These are phyloP conservation scores for Eudemis profundana DNA, from an alignment of 2,888 invertebrate genomes.

Conservation along the genomic window DNA sequence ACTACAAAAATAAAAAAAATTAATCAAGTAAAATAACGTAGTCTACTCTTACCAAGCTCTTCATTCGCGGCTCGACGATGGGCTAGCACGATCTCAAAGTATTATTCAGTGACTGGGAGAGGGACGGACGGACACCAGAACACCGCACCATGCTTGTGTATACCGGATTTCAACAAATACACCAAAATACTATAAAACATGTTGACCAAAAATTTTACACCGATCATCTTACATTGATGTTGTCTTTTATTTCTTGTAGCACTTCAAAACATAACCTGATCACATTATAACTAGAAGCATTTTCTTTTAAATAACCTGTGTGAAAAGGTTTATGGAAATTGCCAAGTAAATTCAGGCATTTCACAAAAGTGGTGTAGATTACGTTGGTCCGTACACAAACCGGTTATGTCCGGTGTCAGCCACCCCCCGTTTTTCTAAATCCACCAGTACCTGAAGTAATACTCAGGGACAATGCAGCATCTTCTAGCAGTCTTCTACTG, in stretches of 20 bases:
- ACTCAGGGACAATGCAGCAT: constrained; percentile 93
- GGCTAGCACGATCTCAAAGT: constrained; percentile 88
- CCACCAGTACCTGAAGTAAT: constrained; percentile 99
- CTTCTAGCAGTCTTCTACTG: constrained; percentile 66
- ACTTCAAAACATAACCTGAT: too few species aligned
- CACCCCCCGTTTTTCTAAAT: constrained; percentile 56
- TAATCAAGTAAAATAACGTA: constrained; percentile 20
- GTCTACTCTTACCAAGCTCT: constrained; percentile 75
- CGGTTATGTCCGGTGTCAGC: constrained; percentile 45
- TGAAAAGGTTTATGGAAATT: too few species aligned
- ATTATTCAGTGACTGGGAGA: constrained; percentile 97
- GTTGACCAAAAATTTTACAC: too few species aligned
- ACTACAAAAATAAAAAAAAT: constrained; percentile 20
- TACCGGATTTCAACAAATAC: background rate
- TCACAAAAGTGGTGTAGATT: background rate
- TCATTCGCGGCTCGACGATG: constrained; percentile 60
- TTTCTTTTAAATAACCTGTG: too few species aligned
- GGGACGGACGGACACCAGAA: constrained; percentile 59
- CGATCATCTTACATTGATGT: too few species aligned
- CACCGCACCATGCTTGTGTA: constrained; percentile 39
- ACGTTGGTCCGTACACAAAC: background rate
- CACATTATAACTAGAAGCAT: too few species aligned
- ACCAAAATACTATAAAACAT: too few species aligned
- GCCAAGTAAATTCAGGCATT: background rate
- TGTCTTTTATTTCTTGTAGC: too few species aligned